Evolutionary conservation across 1,140 invertebrate genomes (phyloP), one percentile per base, ranked within the genome.

Genomic region (Hylaeus anthracinus): DNA sequence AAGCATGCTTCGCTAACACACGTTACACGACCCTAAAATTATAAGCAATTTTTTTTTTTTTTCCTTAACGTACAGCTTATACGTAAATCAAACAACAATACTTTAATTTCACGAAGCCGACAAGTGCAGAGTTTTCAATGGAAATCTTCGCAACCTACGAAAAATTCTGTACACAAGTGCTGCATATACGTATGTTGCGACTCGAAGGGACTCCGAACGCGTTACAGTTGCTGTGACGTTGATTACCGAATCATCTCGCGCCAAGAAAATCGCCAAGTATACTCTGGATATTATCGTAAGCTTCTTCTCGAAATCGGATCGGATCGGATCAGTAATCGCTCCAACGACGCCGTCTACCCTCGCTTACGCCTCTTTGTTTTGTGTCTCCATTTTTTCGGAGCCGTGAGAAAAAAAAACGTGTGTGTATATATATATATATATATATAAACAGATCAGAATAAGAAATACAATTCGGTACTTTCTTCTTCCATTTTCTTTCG

Each of bases 1-100:
- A 93, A 93, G 92, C 92, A 93, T 93, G 92, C 91, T 93, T 91
- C 90, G 89, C 92, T 92, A 93, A 94, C 91, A 93, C 91, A 93
- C 92, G 89, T 92, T 93, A 93, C 89, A 93, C 91, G 87, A 90
- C 84, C 90, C 92, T 93, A 93, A 91, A 92, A 92, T 91, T 92
- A 92, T 90, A 91, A 90, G 88, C 90, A 91, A 90, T 90, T 78
- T 80, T 85, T 66, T 78, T 70, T 80, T 80, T 71, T 78, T 85
- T 26, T 26, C 26, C 89, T 92, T 91, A 92, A 92, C 90, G 90
- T 89, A 90, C 90, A 88, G 81, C 84, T 91, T 91, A 91, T 82
- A 83, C 84, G 70, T 88, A 90, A 90, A 88, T 88, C 80, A 89
- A 89, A 89, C 82, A 87, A 92, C 90, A 93, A 90, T 91, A 89